phyloP scores from a whole-genome alignment of 1,140 invertebrate species.

The Stegodyphus dumicola region DNA sequence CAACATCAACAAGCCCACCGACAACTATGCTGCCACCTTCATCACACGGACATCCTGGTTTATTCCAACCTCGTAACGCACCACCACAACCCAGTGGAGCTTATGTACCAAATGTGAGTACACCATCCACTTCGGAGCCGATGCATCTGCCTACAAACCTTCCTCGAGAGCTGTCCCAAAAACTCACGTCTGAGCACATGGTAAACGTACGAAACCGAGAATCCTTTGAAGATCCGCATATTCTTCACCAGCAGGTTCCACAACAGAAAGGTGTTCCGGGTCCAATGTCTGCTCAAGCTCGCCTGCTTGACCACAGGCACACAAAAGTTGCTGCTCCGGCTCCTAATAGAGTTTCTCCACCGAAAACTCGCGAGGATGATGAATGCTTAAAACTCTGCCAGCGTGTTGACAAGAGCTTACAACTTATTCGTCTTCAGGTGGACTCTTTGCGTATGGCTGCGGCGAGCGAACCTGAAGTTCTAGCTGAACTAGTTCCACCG shows the following conservation, averaged over 20 bases:
- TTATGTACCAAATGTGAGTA: constrained; percentile 31
- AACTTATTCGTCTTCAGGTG: constrained; percentile 62
- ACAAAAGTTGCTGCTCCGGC: constrained; percentile 24
- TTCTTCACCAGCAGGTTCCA: constrained; percentile 14
- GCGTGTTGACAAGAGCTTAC: constrained; percentile 60
- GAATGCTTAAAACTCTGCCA: constrained; percentile 59
- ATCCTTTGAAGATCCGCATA: constrained; percentile 1
- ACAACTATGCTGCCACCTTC: constrained; percentile 32
- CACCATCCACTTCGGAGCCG: constrained; percentile 7
- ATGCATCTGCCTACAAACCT: constrained; percentile 34
- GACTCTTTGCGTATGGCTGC: constrained; percentile 62
- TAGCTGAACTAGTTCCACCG: constrained; percentile 63
- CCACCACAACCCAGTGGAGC: constrained; percentile 15
- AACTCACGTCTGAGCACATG: constrained; percentile 39
- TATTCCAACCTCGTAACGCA: constrained; percentile 3
- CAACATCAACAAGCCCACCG: constrained; percentile 32
- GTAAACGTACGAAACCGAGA: constrained; percentile 34
- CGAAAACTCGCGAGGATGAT: constrained; percentile 43
- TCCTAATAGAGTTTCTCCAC: constrained; percentile 7
- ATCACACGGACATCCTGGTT: not conserved
- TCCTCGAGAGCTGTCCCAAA: constrained; percentile 36
- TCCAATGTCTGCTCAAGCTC: constrained; percentile 49
- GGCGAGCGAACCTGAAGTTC: constrained; percentile 63
- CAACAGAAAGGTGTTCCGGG: constrained; percentile 2
- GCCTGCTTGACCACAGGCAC: constrained; percentile 44